A percentile compares a stretch with the other conserved stretches of the same genome.
phyloP scores from a whole-genome alignment of 1,140 invertebrate species.

The Belonocnema kinseyi region DNA sequence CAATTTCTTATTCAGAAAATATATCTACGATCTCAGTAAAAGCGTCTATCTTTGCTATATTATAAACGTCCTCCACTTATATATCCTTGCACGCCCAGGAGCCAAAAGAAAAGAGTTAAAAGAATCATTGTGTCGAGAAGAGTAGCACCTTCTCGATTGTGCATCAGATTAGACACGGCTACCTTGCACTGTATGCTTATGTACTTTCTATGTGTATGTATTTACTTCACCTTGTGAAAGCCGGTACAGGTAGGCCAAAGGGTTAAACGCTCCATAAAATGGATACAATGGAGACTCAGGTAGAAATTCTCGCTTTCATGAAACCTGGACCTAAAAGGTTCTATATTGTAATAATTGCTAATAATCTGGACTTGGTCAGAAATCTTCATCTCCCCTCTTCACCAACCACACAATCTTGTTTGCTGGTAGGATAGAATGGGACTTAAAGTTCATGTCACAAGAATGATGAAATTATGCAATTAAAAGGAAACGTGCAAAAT shows the following conservation, averaged over 20 bases:
- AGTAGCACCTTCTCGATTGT: slow-evolving; percentile 24
- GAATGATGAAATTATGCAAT: no score
- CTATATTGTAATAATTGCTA: slow-evolving; percentile 16
- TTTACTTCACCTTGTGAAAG: neutral
- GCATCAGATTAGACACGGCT: slow-evolving; percentile 2
- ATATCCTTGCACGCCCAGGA: neutral
- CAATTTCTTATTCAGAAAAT: no score
- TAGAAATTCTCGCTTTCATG: slow-evolving; percentile 12
- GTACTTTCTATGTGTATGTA: neutral
- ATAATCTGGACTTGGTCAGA: slow-evolving; percentile 18
- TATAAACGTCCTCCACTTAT: neutral
- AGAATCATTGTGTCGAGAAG: slow-evolving; percentile 14
- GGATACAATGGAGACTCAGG: slow-evolving; percentile 7
- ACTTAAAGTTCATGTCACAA: no score
- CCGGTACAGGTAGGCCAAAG: slow-evolving; percentile 16
- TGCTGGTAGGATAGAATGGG: neutral
- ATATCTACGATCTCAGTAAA: no score
- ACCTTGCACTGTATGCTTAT: neutral
- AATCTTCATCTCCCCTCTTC: neutral
- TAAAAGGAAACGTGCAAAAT: no score
- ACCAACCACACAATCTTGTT: neutral
- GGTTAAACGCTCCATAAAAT: slow-evolving; percentile 16
- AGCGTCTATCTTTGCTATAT: no score
- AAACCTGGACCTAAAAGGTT: neutral
- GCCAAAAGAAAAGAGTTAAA: slow-evolving; percentile 27